These are phyloP conservation scores for Prunella himalayana DNA, from an alignment of 2,113 vertebrate species.

Conservation along the genomic window DNA sequence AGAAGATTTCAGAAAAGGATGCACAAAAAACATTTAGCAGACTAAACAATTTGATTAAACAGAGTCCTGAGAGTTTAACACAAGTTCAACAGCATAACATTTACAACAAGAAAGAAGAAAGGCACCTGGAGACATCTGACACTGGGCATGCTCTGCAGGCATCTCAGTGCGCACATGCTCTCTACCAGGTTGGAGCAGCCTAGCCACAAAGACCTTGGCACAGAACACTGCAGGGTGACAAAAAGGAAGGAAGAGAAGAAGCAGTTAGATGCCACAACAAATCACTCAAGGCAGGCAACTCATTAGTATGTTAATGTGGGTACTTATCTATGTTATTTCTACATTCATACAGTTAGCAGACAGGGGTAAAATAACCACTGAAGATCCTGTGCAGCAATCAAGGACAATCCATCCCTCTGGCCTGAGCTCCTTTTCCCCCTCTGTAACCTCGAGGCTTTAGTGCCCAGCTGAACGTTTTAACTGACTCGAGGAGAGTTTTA, in stretches of 20 bases:
- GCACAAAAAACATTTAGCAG: constrained; percentile 80
- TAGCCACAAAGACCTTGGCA: constrained; percentile 99
- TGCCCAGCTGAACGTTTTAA: not conserved
- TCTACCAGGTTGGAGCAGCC: constrained; percentile 99
- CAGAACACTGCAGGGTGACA: constrained; percentile 99
- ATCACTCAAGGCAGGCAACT: constrained; percentile 81
- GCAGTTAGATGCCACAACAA: constrained; percentile 86
- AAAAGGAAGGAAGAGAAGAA: constrained; percentile 91
- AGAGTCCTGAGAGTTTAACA: constrained; percentile 79
- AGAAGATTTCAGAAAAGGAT: constrained; percentile 73
- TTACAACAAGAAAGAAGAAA: constrained; percentile 90
- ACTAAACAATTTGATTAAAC: constrained; percentile 79
- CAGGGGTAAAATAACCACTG: constrained; percentile 31
- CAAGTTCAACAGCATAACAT: constrained; percentile 81
- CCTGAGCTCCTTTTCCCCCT: not conserved
- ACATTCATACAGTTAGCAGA: not conserved
- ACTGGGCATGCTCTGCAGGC: constrained; percentile 99
- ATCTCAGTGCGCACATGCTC: constrained; percentile 99
- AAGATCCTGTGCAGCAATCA: constrained; percentile 6
- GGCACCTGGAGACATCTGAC: constrained; percentile 99
- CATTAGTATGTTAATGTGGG: constrained; percentile 73
- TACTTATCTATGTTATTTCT: constrained; percentile 46
- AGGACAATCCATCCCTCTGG: not conserved
- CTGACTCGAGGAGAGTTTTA: not conserved
- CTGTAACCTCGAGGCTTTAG: not conserved